Base-by-base conservation (phyloP, 2,888 invertebrate genomes). In the Eupithecia subfuscata region DNA sequence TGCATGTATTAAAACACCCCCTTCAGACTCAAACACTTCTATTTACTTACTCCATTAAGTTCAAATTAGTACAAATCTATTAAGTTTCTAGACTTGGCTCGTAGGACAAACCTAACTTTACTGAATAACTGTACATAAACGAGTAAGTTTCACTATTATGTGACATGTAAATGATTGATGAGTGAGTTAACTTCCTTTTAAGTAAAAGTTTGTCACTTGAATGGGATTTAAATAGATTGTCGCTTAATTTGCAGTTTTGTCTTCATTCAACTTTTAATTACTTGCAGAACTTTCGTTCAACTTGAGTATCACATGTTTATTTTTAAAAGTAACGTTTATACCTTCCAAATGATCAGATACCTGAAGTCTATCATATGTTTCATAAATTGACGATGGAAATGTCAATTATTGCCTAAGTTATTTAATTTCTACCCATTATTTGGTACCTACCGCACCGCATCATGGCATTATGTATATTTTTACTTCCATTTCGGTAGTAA, bases 1-100 rank as follows among this genome's bases (percentile, higher is more conserved):
- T 87, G 79, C 86, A 87, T 86, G 89, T 87, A 86, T 84, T 87
- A 79, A 22, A 40, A 14, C 52, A 45, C 14, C 16, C 14, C 63
- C 40, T 14, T 40, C 25, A 22, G 12, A 48, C 12, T 14, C 16
- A 69, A 71, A 69, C 56, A n/a, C 71, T 37, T 60, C 52, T 78
- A 78, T 63, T 43, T 43, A 25, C 12, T 3, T 14, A 16, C 2
- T 1, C 2, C n/a, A 48, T 73, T 64, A 37, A 64, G 76, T 75
- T 69, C 18, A 75, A 74, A 73, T 52, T 78, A 12, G 18, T 34
- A 16, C 34, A 18, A 4, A 1, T 3, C 12, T 14, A 22, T n/a
- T 25, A 43, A 70, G 48, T 77, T 80, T 78, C 75, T 75, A 79
- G 63, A 76, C 70, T 81, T 81, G 81, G 81, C 81, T 79, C 70